Conservation (phyloP, 2,113 vertebrate genomes). For the Caranx ignobilis region DNA sequence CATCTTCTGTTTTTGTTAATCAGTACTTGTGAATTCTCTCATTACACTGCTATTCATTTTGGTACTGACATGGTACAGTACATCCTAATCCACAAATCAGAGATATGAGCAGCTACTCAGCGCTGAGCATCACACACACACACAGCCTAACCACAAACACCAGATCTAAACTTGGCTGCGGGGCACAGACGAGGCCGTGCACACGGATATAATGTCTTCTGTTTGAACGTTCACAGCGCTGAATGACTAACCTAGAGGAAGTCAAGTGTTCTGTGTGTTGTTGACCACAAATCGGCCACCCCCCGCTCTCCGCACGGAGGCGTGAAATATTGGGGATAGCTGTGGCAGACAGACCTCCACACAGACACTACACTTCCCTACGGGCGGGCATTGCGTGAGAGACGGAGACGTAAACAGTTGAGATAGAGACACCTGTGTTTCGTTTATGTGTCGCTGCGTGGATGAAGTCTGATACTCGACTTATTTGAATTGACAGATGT, state of each 20-base stretch:
- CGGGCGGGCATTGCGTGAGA: conserved; percentile 46
- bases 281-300: conserved; percentile 41
- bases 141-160: neutral
- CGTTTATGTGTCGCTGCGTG: conserved; percentile 19
- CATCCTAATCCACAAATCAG: neutral
- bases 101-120: neutral
- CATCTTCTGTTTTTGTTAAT: neutral
- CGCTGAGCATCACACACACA: neutral
- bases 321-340: conserved; percentile 79
- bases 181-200: neutral
- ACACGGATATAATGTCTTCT: conserved; percentile 24
- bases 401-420: conserved; percentile 50
- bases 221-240: conserved; percentile 24
- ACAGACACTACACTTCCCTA: conserved; percentile 32
- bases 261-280: conserved; percentile 40
- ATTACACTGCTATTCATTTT: neutral
- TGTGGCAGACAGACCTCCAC: conserved; percentile 66
- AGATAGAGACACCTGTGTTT: conserved; percentile 63
- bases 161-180: conserved; percentile 14
- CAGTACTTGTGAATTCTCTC: neutral
- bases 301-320: conserved; percentile 55
- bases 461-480: neutral
- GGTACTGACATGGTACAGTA: neutral
- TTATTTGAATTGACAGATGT: conserved; percentile 28
- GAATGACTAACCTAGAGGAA: conserved; percentile 43